These are phyloP conservation scores for Synanthedon tipuliformis DNA, from an alignment of 2,888 invertebrate species.

Conservation along the genomic window DNA sequence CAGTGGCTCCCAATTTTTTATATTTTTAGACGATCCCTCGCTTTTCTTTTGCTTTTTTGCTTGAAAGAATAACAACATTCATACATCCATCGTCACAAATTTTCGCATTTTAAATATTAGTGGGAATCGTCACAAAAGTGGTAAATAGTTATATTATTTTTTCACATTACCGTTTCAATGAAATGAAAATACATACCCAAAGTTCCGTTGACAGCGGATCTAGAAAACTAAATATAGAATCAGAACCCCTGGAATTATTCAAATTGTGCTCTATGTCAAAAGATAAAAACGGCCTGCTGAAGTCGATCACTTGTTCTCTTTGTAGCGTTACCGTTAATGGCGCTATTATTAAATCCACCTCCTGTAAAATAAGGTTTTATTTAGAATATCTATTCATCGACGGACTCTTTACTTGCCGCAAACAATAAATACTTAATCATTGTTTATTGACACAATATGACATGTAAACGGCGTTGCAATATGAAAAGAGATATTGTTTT, in stretches of 20 bases:
- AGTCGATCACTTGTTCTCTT: conserved; percentile 94
- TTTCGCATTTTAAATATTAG: no score
- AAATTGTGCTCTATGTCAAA: conserved; percentile 96
- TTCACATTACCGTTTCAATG: no score
- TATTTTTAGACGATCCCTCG: no score
- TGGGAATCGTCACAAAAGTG: no score
- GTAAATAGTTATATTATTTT: no score
- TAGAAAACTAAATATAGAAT: conserved; percentile 95
- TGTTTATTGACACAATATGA: not conserved
- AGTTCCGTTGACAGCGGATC: conserved; percentile 95
- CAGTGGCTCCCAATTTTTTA: no score
- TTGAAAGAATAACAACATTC: no score
- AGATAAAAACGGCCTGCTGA: conserved; percentile 97
- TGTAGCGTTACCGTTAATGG: conserved; percentile 94
- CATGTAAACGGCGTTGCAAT: not conserved
- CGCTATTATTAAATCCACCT: conserved; percentile 95
- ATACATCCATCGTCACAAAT: no score
- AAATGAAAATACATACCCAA: conserved; percentile 81
- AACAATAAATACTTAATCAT: no score
- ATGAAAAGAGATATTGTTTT: no score
- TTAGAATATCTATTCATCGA: not conserved
- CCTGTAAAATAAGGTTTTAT: conserved; percentile 67
- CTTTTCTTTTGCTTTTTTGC: no score
- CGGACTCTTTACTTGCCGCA: no score
- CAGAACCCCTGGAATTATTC: conserved; percentile 83